Percentiles rank a stretch among this genome's conserved stretches.
Evolutionary conservation across 2,888 invertebrate genomes (phyloP).

Genomic region (Cantharis flavilabris): DNA sequence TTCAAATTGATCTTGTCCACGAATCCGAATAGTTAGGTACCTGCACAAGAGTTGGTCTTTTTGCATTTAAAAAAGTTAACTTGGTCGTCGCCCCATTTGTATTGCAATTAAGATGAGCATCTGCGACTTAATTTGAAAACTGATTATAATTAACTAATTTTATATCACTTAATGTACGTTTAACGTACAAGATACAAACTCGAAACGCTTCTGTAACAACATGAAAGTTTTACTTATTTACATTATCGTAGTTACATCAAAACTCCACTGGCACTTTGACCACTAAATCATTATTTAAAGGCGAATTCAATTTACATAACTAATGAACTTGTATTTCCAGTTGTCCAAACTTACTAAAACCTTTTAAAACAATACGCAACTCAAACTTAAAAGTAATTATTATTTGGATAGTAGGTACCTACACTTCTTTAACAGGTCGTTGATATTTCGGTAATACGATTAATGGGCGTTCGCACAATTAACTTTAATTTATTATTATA

Average conservation of each 20-base stretch:
- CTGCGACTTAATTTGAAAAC: background rate
- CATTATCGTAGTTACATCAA: conserved; percentile 40
- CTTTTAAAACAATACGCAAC: conserved; percentile 29
- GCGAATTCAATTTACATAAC: conserved; percentile 52
- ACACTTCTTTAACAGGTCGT: conserved; percentile 26
- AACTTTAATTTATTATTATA: background rate
- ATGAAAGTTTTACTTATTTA: conserved; percentile 21
- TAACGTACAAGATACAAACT: conserved; percentile 10
- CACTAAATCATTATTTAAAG: conserved; percentile 51
- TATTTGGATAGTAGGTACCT: conserved; percentile 15
- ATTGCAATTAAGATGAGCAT: background rate
- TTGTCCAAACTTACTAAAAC: conserved; percentile 30
- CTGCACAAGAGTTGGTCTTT: conserved; percentile 1
- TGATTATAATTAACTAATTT: background rate
- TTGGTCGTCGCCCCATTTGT: background rate
- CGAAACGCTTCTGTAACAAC: conserved; percentile 9
- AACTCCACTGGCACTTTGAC: conserved; percentile 31
- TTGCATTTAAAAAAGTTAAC: background rate
- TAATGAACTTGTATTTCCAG: conserved; percentile 48
- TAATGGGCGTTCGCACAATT: background rate
- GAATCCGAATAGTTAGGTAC: conserved; percentile 17
- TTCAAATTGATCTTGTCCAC: conserved; percentile 32
- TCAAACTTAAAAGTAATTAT: conserved; percentile 10
- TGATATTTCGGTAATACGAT: conserved; percentile 23
- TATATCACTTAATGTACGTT: conserved; percentile 4